These are phyloP conservation scores for Drosophila tropicalis DNA, from an alignment of 1,140 invertebrate species.

Conservation along the genomic window DNA sequence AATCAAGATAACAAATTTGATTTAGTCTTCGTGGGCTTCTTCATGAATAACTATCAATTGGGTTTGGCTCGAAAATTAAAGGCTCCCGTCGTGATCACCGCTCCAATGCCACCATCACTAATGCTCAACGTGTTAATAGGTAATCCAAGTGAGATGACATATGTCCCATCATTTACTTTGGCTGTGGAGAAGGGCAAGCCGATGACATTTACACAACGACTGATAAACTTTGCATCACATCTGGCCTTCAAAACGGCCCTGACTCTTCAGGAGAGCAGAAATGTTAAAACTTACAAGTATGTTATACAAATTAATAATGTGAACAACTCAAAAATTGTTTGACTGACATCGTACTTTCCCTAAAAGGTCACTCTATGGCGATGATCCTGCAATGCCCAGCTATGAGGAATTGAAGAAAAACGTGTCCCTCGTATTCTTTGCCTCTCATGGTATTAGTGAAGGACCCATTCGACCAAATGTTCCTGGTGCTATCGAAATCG, in stretches of 20 bases:
- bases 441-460: conserved; percentile 12
- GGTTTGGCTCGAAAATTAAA: conserved; percentile 46
- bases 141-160: conserved; percentile 38
- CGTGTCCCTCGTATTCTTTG: conserved; percentile 14
- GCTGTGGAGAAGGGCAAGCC: conserved; percentile 16
- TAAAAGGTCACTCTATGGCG: conserved; percentile 13
- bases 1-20: conserved; percentile 46
- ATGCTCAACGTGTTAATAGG: conserved; percentile 29
- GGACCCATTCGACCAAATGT: conserved; percentile 24
- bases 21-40: conserved; percentile 39
- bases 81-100: conserved; percentile 30
- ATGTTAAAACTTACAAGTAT: conserved; percentile 17
- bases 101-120: conserved; percentile 10
- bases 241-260: not conserved
- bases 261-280: conserved; percentile 1
- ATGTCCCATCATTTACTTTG: conserved; percentile 32
- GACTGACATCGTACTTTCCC: not conserved
- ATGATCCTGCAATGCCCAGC: conserved; percentile 15
- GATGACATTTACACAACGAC: conserved; percentile 23
- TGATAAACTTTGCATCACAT: conserved; percentile 7
- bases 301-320: not conserved
- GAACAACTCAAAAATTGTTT: too few relatives aligned
- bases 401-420: conserved; percentile 13
- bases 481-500: conserved; percentile 15
- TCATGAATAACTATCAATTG: conserved; percentile 47